Evolutionary conservation across 53 echinoderm and acorn worm genomes (phyloP), one percentile per base, ranked within the genome.

Genomic region (Astropecten irregularis): DNA sequence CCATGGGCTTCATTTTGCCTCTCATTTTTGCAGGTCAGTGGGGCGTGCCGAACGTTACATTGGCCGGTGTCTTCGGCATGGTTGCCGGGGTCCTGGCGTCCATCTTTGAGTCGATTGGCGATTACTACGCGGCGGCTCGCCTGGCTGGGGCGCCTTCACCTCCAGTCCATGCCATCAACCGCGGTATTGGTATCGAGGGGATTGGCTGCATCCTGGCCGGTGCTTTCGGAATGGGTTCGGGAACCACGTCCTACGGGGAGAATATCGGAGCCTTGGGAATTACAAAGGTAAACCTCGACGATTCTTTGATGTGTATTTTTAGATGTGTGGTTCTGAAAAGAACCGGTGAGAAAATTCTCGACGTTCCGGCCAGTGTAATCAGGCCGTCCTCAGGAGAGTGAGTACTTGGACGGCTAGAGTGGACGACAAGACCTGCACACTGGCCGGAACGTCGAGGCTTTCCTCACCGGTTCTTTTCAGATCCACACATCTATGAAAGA

Each of bases 231-330:
- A 77, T 93, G 14, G 96, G 96, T 10, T 72, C 84, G 27, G 93
- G 96, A 34, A 96, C 96, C 4, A 96, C 96, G 9, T 93, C 96
- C 14, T 96, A 93, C 52, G 89, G 93, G 44, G 93, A 96, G 62
- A 96, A 96, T 62, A 96, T 96, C 39, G 96, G 96, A 15, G 96
- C 92, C 10, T 84, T 95, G 22, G 93, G 93, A 15, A 91, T 95
- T 1, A 95, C 96, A 51, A 95, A 95, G 93, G 96, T 95, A n/a
- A n/a, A n/a, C n/a, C n/a, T n/a, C n/a, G n/a, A n/a, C n/a, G n/a
- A n/a, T n/a, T n/a, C n/a, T n/a, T n/a, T n/a, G n/a, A n/a, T n/a
- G n/a, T n/a, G n/a, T n/a, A n/a, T n/a, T n/a, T n/a, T n/a, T n/a
- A n/a, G n/a, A n/a, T n/a, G n/a, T n/a, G n/a, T n/a, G n/a, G n/a